phyloP scores from a whole-genome alignment of 2,113 vertebrate genomes.

The Callaeas wilsoni region DNA sequence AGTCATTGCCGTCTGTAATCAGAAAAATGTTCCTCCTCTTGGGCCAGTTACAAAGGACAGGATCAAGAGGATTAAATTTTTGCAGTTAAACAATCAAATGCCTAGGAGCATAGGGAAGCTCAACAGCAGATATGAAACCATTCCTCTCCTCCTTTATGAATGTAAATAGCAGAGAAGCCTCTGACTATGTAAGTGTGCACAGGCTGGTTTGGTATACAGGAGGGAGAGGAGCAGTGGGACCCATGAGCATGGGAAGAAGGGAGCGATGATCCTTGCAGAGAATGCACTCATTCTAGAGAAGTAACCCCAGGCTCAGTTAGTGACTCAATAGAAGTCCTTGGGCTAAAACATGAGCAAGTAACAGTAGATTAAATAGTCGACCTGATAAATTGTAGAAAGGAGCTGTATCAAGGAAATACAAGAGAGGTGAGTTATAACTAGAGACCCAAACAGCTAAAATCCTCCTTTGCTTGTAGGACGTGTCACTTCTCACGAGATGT shows the following conservation, averaged over 20 bases:
- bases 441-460: background rate
- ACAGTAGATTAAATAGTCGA: background rate
- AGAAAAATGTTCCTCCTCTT: background rate
- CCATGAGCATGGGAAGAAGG: background rate
- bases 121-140: background rate
- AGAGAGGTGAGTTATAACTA: background rate
- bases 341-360: background rate
- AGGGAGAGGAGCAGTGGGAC: background rate
- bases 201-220: background rate
- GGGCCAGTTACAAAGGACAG: background rate
- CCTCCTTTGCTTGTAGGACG: accelerated
- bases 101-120: background rate
- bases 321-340: background rate
- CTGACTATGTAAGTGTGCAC: background rate
- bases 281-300: background rate
- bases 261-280: background rate
- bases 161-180: background rate
- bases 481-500: background rate
- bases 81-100: background rate
- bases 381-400: background rate
- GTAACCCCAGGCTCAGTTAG: background rate
- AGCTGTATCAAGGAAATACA: background rate
- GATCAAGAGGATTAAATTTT: background rate
- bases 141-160: background rate
- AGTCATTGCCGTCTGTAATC: background rate